A percentile compares a stretch with the other conserved stretches of the same genome.
Evolutionary conservation across 2,888 invertebrate genomes (phyloP).

Genomic region (Acrobasis consociella): DNA sequence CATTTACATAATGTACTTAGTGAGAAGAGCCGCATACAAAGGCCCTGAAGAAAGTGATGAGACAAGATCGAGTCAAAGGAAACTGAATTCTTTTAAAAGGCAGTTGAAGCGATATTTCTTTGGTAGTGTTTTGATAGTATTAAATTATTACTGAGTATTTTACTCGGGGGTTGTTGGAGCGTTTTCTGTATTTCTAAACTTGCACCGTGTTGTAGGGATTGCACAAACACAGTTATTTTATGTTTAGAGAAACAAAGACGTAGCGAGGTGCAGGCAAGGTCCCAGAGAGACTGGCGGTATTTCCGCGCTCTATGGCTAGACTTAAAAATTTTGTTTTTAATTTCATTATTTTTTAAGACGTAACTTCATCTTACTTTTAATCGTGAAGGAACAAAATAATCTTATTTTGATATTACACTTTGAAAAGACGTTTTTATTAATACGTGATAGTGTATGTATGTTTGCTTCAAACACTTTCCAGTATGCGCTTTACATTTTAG

Average conservation of each 20-base stretch:
- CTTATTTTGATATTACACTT: too few relatives aligned
- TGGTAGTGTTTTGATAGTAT: conserved; percentile 50
- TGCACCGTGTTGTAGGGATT: conserved; percentile 37
- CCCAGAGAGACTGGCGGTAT: too few relatives aligned
- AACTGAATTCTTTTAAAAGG: conserved; percentile 56
- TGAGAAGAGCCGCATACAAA: conserved; percentile 69
- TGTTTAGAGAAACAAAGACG: neutral
- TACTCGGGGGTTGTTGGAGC: conserved; percentile 42
- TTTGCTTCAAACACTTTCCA: too few relatives aligned
- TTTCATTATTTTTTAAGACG: too few relatives aligned
- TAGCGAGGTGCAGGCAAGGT: too few relatives aligned
- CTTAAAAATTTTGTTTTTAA: too few relatives aligned
- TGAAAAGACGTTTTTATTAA: too few relatives aligned
- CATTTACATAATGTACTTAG: conserved; percentile 78
- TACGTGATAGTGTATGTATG: too few relatives aligned
- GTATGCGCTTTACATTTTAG: too few relatives aligned
- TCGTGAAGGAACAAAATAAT: too few relatives aligned
- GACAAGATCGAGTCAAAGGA: conserved; percentile 51
- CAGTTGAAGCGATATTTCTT: conserved; percentile 47
- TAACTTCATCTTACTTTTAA: neutral
- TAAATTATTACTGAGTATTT: conserved; percentile 58
- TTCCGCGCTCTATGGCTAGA: too few relatives aligned
- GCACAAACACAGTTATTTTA: neutral
- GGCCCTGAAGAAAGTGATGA: conserved; percentile 65
- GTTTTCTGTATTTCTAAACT: conserved; percentile 48